Percentiles rank a stretch among this genome's conserved stretches.
phyloP scores from a whole-genome alignment of 2,888 invertebrate genomes.

The Physocephala rufipes region DNA sequence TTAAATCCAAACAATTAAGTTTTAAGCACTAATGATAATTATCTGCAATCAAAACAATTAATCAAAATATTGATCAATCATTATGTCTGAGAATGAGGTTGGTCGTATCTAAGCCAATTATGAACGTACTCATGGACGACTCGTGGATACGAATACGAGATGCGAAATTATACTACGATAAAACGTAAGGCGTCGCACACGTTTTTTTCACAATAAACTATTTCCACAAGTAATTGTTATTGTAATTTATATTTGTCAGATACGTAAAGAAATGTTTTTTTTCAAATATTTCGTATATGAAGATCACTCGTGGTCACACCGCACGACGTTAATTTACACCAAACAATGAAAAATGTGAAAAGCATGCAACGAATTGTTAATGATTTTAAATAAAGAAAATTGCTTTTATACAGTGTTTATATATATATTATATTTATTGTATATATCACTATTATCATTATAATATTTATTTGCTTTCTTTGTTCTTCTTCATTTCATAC shows the following conservation, averaged over 20 bases:
- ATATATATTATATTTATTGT: too few species aligned
- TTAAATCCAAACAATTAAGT: slow-evolving; percentile 16
- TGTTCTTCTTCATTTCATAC: neutral
- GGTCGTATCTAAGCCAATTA: neutral
- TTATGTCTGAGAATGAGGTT: neutral
- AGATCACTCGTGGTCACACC: slow-evolving; percentile 50
- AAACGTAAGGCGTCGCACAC: slow-evolving; percentile 4
- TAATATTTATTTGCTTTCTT: neutral
- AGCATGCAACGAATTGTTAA: slow-evolving; percentile 47
- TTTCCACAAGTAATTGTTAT: slow-evolving; percentile 23
- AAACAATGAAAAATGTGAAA: slow-evolving; percentile 44
- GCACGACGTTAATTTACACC: slow-evolving; percentile 35
- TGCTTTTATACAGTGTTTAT: too few species aligned
- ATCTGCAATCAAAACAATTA: slow-evolving; percentile 27
- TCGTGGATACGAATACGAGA: neutral
- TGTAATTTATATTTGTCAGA: slow-evolving; percentile 18
- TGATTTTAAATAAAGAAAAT: slow-evolving; percentile 22
- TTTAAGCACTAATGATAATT: slow-evolving; percentile 11
- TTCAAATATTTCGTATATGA: slow-evolving; percentile 34
- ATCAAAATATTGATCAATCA: slow-evolving; percentile 21
- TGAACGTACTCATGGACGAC: neutral
- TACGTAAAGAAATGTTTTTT: neutral
- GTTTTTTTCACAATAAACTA: neutral
- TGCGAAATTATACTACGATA: neutral
- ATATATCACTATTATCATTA: neutral